A percentile compares a stretch with the other conserved stretches of the same genome.
These are phyloP conservation scores for Danio tinwini DNA, from an alignment of 2,797 vertebrate genomes.

Conservation along the genomic window DNA sequence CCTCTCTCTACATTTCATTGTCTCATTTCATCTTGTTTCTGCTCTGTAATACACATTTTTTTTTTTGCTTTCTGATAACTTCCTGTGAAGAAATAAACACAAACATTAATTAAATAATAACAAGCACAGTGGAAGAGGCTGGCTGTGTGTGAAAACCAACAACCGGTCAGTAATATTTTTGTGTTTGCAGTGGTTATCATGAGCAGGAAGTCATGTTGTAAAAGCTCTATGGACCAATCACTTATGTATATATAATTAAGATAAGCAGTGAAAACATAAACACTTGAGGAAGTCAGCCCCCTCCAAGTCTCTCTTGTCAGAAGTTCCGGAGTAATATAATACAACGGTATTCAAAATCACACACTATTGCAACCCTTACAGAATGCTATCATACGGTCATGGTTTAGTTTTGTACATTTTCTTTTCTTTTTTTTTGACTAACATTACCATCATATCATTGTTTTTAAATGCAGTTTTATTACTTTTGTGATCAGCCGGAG, in stretches of 20 bases:
- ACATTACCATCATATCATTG: not conserved
- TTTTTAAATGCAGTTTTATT: not conserved
- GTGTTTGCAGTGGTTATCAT: constrained; percentile 40
- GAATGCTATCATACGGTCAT: not conserved
- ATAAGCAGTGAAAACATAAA: constrained; percentile 21
- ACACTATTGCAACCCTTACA: not conserved
- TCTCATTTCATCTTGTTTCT: constrained; percentile 47
- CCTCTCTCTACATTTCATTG: constrained; percentile 19
- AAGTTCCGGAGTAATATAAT: not conserved
- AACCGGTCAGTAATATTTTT: not conserved
- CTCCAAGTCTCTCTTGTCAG: not conserved
- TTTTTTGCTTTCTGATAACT: constrained; percentile 25
- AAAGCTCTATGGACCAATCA: constrained; percentile 41
- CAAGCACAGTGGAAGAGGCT: constrained; percentile 33
- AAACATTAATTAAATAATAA: constrained; percentile 5
- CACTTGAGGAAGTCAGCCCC: constrained; percentile 22
- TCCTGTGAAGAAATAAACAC: constrained; percentile 9
- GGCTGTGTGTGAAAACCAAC: constrained; percentile 26
- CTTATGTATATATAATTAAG: not conserved
- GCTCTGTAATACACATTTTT: constrained; percentile 30
- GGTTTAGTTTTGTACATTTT: not conserved
- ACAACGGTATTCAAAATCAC: not conserved
- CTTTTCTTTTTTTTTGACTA: too few relatives aligned
- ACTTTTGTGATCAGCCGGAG: not conserved
- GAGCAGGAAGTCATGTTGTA: constrained; percentile 30